Conservation (phyloP, 2,113 vertebrate genomes). For the Leucosticte australis region DNA sequence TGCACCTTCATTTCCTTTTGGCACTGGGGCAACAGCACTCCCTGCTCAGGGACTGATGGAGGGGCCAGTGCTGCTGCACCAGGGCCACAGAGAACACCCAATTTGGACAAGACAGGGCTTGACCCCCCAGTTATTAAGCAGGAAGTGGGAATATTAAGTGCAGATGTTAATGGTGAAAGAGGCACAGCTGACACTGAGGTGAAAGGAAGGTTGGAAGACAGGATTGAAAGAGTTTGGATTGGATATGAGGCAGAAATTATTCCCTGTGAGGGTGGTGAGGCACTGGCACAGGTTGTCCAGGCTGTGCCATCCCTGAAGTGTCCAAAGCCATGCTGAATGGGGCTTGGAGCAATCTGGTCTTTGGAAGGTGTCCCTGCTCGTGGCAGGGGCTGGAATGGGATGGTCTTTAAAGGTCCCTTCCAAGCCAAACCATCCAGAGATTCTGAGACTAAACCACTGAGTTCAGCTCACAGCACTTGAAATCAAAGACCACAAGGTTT, state of each 20-base stretch:
- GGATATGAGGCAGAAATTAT: neutral
- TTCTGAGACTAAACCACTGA: neutral
- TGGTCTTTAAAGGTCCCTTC: neutral
- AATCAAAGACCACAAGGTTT: neutral
- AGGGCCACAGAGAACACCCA: neutral
- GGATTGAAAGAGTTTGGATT: neutral
- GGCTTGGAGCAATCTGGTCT: neutral
- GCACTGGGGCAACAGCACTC: fast-evolving
- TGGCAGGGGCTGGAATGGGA: neutral
- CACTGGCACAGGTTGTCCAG: neutral
- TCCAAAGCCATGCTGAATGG: neutral
- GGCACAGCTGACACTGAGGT: neutral
- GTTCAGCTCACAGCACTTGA: neutral
- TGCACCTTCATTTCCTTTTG: neutral
- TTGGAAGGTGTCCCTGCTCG: neutral
- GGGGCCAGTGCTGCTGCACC: neutral
- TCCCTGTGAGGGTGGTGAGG: neutral
- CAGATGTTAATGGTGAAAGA: neutral
- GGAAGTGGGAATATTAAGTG: neutral
- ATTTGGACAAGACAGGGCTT: neutral
- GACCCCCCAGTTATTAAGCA: neutral
- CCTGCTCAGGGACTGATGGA: neutral
- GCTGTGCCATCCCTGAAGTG: neutral
- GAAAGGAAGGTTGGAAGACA: neutral
- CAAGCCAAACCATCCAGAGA: neutral